Base-by-base conservation (phyloP, 92 coral and sea anemone species). In the Metridium senile region DNA sequence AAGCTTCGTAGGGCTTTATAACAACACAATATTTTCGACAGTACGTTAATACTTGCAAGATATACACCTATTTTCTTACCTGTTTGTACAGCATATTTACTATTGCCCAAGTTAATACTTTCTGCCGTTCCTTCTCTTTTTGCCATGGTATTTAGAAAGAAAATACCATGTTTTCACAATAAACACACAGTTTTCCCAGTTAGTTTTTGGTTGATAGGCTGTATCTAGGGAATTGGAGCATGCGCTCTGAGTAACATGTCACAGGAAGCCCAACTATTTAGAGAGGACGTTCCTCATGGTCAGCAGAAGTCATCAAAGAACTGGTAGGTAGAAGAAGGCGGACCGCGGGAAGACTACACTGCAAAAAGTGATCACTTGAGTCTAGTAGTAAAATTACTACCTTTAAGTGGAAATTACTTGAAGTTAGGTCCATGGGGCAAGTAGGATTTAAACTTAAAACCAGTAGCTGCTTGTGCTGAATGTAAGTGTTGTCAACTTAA, bases 141-240 rank as follows among this genome's bases (percentile, higher is more conserved):
- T 32, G n/a, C 49, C 7, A 4, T 70, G 31, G 45, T 26, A 47
- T 9, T 46, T 20, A 21, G 25, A 19, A 46, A 25, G 29, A 39
- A 2, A 43, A 16, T 23, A 11, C 18, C 16, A 70, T 25, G 26
- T 43, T 4, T 49, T 47, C 26, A 21, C 21, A 21, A 22, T 70
- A 13, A 70, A 47, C 6, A 21, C 62, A 16, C 26, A 25, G 45
- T 25, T 47, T 27, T 25, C 29, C 17, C 25, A 1, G 11, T 1
- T 70, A 39, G 61, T 61, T 77, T 26, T 66, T 65, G 75, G 97
- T 91, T 91, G 88, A 84, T 76, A 88, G 82, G 93, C 35, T 57
- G 23, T 26, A 57, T 57, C 63, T 19, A 39, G 49, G 49, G 49
- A 39, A 39, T 6, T 39, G 6, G 49, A 39, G 49, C 49, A 39